phyloP scores from a whole-genome alignment of 2,888 invertebrate genomes.

The Amphimallon solstitiale region DNA sequence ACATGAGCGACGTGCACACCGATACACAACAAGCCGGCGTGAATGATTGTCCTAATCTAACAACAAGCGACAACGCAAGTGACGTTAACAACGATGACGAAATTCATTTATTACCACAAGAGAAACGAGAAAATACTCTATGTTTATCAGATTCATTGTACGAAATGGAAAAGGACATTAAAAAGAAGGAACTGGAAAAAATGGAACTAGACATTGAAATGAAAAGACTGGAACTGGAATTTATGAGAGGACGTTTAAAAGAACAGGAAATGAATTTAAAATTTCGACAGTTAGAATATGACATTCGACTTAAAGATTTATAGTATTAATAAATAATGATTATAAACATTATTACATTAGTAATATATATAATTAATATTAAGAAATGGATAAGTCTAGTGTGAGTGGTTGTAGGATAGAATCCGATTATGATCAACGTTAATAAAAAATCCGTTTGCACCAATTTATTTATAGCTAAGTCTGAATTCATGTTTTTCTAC shows the following conservation, averaged over 20 bases:
- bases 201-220: conserved; percentile 32
- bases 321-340: too few species aligned
- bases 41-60: not conserved
- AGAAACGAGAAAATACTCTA: not conserved
- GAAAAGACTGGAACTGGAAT: conserved; percentile 29
- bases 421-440: too few species aligned
- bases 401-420: too few species aligned
- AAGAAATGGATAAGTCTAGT: too few species aligned
- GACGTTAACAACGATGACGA: not conserved
- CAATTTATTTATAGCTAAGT: too few species aligned
- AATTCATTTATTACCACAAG: not conserved
- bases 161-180: conserved; percentile 25
- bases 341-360: too few species aligned
- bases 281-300: conserved; percentile 31
- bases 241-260: conserved; percentile 22
- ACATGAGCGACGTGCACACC: not conserved
- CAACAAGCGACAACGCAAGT: not conserved
- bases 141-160: not conserved
- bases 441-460: too few species aligned
- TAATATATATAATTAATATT: too few species aligned
- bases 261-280: conserved; percentile 33
- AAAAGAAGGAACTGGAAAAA: conserved; percentile 30
- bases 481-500: too few species aligned
- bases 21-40: not conserved
- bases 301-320: conserved; percentile 15